phyloP scores from a whole-genome alignment of 2,113 vertebrate genomes.

The Anhinga anhinga region DNA sequence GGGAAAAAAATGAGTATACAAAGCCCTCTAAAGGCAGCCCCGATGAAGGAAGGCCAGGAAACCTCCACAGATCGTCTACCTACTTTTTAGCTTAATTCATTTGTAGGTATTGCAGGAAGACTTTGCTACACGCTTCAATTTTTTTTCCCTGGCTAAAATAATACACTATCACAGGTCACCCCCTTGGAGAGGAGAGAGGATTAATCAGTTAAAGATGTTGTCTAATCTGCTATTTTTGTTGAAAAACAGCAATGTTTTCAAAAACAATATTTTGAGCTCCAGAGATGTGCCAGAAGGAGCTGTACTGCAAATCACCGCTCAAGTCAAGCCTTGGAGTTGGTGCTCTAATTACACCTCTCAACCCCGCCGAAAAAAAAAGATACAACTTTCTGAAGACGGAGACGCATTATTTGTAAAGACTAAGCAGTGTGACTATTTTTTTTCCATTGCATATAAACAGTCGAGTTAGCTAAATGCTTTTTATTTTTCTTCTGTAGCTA shows the following conservation, averaged over 20 bases:
- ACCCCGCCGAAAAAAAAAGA: neutral
- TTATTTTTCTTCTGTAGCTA: conserved; percentile 7
- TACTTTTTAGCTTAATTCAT: conserved; percentile 32
- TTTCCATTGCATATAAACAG: neutral
- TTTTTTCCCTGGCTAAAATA: conserved; percentile 25
- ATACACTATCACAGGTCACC: conserved; percentile 21
- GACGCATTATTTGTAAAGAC: conserved; percentile 15
- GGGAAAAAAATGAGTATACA: conserved; percentile 59
- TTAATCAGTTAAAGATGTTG: conserved; percentile 65
- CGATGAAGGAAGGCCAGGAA: conserved; percentile 35
- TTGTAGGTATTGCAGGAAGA: conserved; percentile 18
- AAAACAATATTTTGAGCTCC: conserved; percentile 58
- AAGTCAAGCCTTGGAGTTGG: conserved; percentile 16
- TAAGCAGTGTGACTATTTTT: neutral
- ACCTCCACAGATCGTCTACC: neutral
- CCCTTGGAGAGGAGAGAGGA: conserved; percentile 20
- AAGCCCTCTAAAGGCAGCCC: conserved; percentile 58
- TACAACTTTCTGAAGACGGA: conserved; percentile 27
- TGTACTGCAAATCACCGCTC: neutral
- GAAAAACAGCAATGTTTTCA: conserved; percentile 36
- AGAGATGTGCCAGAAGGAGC: conserved; percentile 11
- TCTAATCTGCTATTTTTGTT: conserved; percentile 22
- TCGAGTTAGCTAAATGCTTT: neutral
- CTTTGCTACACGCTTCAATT: neutral
- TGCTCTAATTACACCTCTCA: conserved; percentile 1